Percentiles rank a stretch among this genome's conserved stretches.
phyloP scores from a whole-genome alignment of 2,113 vertebrate species.

The Sinocyclocheilus grahami region DNA sequence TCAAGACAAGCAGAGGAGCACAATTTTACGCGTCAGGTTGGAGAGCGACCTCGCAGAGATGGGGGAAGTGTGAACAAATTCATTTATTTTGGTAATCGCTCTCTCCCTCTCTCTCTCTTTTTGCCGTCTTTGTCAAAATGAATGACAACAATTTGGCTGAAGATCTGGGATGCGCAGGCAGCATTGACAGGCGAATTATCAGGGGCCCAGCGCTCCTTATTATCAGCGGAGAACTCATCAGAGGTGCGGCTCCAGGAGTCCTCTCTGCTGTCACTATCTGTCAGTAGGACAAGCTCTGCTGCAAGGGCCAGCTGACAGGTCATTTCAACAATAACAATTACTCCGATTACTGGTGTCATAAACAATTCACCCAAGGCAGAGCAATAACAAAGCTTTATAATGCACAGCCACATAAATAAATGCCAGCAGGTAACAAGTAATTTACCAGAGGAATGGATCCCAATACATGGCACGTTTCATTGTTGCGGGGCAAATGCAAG shows the following conservation, averaged over 20 bases:
- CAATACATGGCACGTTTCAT: slow-evolving; percentile 80
- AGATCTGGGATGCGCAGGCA: slow-evolving; percentile 88
- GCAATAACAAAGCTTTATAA: slow-evolving; percentile 97
- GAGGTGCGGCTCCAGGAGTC: slow-evolving; percentile 81
- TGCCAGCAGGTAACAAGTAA: slow-evolving; percentile 94
- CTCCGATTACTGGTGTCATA: slow-evolving; percentile 99
- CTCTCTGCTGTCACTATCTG: slow-evolving; percentile 96
- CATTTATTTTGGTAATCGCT: slow-evolving; percentile 83
- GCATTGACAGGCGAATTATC: slow-evolving; percentile 99
- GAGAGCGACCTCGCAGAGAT: background rate
- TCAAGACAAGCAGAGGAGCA: background rate
- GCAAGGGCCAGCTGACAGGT: slow-evolving; percentile 96
- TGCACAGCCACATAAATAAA: slow-evolving; percentile 94
- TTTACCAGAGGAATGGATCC: slow-evolving; percentile 84
- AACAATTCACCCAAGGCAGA: slow-evolving; percentile 94
- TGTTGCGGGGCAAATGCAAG: slow-evolving; percentile 65
- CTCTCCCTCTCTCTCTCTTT: slow-evolving; percentile 62
- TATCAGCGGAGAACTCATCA: slow-evolving; percentile 99
- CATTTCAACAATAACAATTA: slow-evolving; percentile 99
- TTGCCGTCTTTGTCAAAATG: slow-evolving; percentile 87
- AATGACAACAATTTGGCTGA: slow-evolving; percentile 95
- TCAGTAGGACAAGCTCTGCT: slow-evolving; percentile 90
- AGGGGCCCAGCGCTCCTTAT: slow-evolving; percentile 94
- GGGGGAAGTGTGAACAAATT: slow-evolving; percentile 70
- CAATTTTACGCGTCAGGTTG: slow-evolving; percentile 30